Evolutionary conservation across 2,888 invertebrate species (phyloP), one percentile per base, ranked within the genome.

Genomic region (Anoplius nigerrimus): DNA sequence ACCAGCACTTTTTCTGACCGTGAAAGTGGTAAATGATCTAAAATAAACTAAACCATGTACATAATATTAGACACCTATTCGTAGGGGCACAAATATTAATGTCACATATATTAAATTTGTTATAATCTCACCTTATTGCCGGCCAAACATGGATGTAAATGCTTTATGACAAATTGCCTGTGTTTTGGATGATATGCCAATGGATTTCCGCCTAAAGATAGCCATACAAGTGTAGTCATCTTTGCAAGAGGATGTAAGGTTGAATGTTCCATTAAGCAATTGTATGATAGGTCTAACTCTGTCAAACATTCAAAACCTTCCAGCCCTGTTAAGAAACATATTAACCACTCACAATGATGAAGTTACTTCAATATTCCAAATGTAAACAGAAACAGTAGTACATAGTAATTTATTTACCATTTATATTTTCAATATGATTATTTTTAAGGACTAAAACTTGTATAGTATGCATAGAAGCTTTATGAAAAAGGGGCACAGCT

Each of bases 401-500:
- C 11, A 6, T 34, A 34, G n/a, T n/a, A 34, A 6, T 34, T 52
- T 53, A 27, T 70, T 78, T 79, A 85, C 92, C 92, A 73, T 87
- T 85, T 53, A 93, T 86, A 81, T 92, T 91, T 75, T 93, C 92
- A 59, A 94, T 91, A 71, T 91, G 92, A 86, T 94, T 94, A 84
- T 93, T 92, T 74, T 91, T 92, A 57, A 93, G 83, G 59, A 92
- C 90, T 13, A 94, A 86, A 48, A 91, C 88, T 87, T 91, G 91
- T 57, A 93, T 85, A 42, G 90, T 90, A 62, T 90, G 90, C 66
- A 90, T 90, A 15, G 92, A 89, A 66, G 91, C 90, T 77, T 90
- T 90, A 76, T 91, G 91, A 75, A 94, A 91, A 6, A 79, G 81
- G 1, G 94, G 93, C 55, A 93, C 86, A 48, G 81, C 79, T 34